These are phyloP conservation scores for Axis porcinus DNA, from an alignment of 2,113 vertebrate species.

Conservation along the genomic window DNA sequence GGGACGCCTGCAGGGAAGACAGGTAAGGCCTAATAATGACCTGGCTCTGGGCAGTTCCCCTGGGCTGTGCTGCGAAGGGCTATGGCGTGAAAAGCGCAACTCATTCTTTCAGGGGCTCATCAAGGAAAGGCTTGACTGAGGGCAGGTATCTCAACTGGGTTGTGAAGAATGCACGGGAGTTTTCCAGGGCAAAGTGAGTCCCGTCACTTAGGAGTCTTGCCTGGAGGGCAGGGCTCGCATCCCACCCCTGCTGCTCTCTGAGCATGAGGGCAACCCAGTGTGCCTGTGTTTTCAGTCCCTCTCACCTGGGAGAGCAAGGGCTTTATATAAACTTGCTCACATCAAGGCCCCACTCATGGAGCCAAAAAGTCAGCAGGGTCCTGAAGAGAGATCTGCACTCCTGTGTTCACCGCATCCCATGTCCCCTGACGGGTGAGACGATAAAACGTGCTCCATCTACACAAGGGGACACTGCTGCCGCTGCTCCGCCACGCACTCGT, in stretches of 20 bases:
- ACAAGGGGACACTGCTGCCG: neutral
- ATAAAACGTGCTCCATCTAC: neutral
- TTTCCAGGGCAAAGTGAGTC: neutral
- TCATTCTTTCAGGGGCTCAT: neutral
- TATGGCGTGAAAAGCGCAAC: neutral
- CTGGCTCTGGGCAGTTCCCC: rapidly evolving
- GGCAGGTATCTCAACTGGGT: neutral
- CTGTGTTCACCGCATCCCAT: rapidly evolving
- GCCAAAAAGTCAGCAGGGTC: rapidly evolving
- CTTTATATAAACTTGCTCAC: neutral
- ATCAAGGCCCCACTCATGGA: rapidly evolving
- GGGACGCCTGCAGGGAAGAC: neutral
- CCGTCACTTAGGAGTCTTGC: rapidly evolving
- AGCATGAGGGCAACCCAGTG: rapidly evolving
- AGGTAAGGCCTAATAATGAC: rapidly evolving
- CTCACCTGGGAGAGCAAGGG: neutral
- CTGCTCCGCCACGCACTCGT: rapidly evolving
- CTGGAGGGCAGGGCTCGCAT: rapidly evolving
- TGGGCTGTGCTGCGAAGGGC: neutral
- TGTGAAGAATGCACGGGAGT: neutral
- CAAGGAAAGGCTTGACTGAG: neutral
- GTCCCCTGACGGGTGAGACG: neutral
- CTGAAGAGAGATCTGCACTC: rapidly evolving
- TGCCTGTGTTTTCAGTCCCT: rapidly evolving
- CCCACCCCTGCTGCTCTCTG: neutral